Percentiles rank a stretch among this genome's conserved stretches.
These are phyloP conservation scores for Drosophila ezoana DNA, from an alignment of 2,888 invertebrate species.

Conservation along the genomic window DNA sequence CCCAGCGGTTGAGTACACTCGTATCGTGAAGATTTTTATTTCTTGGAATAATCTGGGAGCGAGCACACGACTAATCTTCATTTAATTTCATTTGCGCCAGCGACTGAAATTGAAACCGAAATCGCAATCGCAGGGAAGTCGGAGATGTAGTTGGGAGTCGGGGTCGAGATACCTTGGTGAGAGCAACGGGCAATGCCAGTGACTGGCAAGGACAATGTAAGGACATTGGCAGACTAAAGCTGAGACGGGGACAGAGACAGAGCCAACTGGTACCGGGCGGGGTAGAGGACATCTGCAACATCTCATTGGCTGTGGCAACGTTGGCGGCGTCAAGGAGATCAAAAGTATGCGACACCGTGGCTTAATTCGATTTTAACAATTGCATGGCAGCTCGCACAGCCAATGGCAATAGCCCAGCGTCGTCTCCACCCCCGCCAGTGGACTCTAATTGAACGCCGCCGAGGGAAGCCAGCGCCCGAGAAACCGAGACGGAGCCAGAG, in stretches of 20 bases:
- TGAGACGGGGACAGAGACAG: background rate
- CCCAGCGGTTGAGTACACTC: slow-evolving; percentile 24
- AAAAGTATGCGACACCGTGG: slow-evolving; percentile 81
- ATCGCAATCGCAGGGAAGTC: slow-evolving; percentile 45
- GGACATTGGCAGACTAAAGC: slow-evolving; percentile 60
- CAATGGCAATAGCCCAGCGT: slow-evolving; percentile 64
- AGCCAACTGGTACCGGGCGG: background rate
- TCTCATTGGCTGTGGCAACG: slow-evolving; percentile 71
- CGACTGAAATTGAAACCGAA: slow-evolving; percentile 72
- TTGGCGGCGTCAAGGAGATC: slow-evolving; percentile 70
- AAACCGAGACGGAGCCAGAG: slow-evolving; percentile 1
- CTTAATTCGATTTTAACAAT: slow-evolving; percentile 81
- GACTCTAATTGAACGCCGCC: slow-evolving; percentile 69
- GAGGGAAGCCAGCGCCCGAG: slow-evolving; percentile 9
- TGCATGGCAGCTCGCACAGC: slow-evolving; percentile 69
- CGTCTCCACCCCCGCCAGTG: slow-evolving; percentile 4
- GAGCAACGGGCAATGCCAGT: slow-evolving; percentile 28
- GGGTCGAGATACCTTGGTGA: slow-evolving; percentile 37
- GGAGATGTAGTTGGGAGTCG: slow-evolving; percentile 4
- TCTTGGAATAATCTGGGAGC: slow-evolving; percentile 77
- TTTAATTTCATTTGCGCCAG: slow-evolving; percentile 82
- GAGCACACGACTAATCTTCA: slow-evolving; percentile 81
- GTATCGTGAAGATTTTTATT: slow-evolving; percentile 78
- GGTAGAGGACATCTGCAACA: slow-evolving; percentile 60
- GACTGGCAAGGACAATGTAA: slow-evolving; percentile 76